phyloP scores from a whole-genome alignment of 2,888 invertebrate genomes.

The Bombylius major region DNA sequence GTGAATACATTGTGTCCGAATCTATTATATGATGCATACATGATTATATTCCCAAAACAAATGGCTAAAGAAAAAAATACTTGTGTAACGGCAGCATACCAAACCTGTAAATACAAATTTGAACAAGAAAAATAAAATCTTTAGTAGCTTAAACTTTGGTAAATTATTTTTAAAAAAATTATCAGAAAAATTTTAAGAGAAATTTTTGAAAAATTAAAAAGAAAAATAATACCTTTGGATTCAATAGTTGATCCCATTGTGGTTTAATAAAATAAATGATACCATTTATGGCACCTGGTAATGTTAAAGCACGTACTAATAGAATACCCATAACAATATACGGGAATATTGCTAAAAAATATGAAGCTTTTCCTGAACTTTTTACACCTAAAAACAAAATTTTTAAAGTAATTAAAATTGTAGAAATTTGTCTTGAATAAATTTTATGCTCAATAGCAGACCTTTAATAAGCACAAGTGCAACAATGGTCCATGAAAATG shows the following conservation, averaged over 20 bases:
- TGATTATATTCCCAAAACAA: conserved; percentile 48
- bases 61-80: conserved; percentile 51
- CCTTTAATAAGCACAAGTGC: conserved; percentile 40
- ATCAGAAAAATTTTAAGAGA: too few relatives aligned
- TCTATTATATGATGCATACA: conserved; percentile 48
- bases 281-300: conserved; percentile 48
- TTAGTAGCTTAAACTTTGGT: not conserved
- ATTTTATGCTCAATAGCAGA: conserved; percentile 11
- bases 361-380: conserved; percentile 51
- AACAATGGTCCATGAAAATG: conserved; percentile 42
- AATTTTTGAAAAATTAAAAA: too few relatives aligned
- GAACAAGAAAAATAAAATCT: not conserved
- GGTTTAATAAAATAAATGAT: conserved; percentile 53
- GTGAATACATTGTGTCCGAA: conserved; percentile 47
- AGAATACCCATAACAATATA: conserved; percentile 47
- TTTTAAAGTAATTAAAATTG: conserved; percentile 28
- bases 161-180: not conserved
- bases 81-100: conserved; percentile 52
- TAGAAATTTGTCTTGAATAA: conserved; percentile 34
- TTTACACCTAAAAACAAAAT: conserved; percentile 33
- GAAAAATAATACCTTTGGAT: conserved; percentile 21
- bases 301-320: conserved; percentile 44
- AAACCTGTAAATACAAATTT: conserved; percentile 34
- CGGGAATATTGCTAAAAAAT: conserved; percentile 58
- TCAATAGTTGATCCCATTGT: conserved; percentile 42